These are phyloP conservation scores for Drosophila littoralis DNA, from an alignment of 1,140 invertebrate genomes.

Conservation along the genomic window DNA sequence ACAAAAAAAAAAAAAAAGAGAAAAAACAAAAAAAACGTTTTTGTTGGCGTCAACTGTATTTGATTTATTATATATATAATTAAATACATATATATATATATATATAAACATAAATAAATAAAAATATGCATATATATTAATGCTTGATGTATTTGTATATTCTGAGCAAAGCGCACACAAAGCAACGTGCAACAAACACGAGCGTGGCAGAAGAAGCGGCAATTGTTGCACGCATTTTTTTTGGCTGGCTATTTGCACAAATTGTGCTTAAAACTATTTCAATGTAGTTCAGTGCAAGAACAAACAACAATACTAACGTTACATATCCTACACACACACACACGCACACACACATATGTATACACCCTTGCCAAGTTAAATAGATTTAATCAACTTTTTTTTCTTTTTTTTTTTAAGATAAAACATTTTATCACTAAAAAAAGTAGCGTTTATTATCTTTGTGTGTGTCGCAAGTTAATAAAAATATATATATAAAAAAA, in stretches of 20 bases:
- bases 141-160: slow-evolving; percentile 43
- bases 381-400: slow-evolving; percentile 27
- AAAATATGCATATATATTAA: slow-evolving; percentile 16
- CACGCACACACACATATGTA: slow-evolving; percentile 11
- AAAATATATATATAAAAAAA: slow-evolving; percentile 18
- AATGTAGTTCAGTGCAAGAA: slow-evolving; percentile 19
- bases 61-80: slow-evolving; percentile 2
- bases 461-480: slow-evolving; percentile 42
- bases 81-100: background rate
- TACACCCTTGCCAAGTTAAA: slow-evolving; percentile 37
- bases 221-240: slow-evolving; percentile 14
- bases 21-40: slow-evolving; percentile 14
- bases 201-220: background rate
- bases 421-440: slow-evolving; percentile 38
- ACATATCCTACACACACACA: slow-evolving; percentile 44
- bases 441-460: slow-evolving; percentile 29
- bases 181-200: slow-evolving; percentile 2
- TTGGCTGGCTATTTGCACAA: slow-evolving; percentile 7
- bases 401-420: slow-evolving; percentile 25
- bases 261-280: slow-evolving; percentile 25
- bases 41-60: slow-evolving; percentile 28
- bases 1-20: background rate
- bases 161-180: slow-evolving; percentile 6
- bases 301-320: slow-evolving; percentile 20
- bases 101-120: slow-evolving; percentile 3